Base-by-base conservation (phyloP, 2,888 invertebrate genomes). In the Aleiodes testaceus region DNA sequence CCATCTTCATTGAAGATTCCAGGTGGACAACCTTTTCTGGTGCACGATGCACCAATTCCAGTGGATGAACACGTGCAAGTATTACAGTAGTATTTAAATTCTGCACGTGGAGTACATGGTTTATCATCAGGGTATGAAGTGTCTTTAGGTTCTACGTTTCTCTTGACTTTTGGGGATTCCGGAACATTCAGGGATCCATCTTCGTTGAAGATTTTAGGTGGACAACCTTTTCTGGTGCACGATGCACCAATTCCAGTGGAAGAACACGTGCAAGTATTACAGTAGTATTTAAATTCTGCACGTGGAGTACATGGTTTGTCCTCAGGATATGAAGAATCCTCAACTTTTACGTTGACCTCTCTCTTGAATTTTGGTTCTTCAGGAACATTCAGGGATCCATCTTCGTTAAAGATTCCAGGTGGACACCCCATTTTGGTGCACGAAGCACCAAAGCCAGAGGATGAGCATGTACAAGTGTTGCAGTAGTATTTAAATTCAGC, bases 401-500 rank as follows among this genome's bases (percentile, higher is more conserved):
- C 74, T 20, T 69, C 65, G 55, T 77, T 75, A 49, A 70, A 79
- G 14, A 75, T 42, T 6, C 66, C 66, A 0, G 68, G 74, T 2
- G 79, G 74, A 26, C 80, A 80, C 9, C 36, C 65, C 66, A 72
- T 75, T 30, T 42, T 72, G 2, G 79, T 80, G 49, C 81, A 81
- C 3, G 4, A 16, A 1, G 42, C 36, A 0, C 16, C n/a, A 16
- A 16, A 18, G 9, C 74, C 74, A 64, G 90, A 90, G n/a, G 87
- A 81, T 70, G 89, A 89, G 79, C 91, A 91, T 14, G 89, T 88
- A 78, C 91, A 91, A 81, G 88, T 89, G 78, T 91, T 91, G 83
- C 91, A 91, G 68, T 91, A 90, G 71, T 89, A 53, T 14, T 72
- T 74, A 63, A 77, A 78, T 1, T 16, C 18, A 6, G 66, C 67